Evolutionary conservation across 1,140 invertebrate species (phyloP).

Genomic region (Pseudomyrmex flavicornis): DNA sequence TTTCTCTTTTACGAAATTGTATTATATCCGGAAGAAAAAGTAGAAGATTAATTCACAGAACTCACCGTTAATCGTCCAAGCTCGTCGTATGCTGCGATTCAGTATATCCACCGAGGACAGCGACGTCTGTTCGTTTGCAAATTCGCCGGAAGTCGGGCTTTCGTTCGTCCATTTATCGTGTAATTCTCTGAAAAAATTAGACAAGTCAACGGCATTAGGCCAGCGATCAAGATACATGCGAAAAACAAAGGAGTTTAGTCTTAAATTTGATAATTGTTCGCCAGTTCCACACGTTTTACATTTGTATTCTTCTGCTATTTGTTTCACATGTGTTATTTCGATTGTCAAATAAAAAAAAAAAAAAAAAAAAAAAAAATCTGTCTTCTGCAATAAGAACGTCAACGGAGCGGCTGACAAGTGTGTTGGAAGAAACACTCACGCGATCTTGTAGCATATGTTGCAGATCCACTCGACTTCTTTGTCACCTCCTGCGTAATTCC

Average conservation of each 20-base stretch:
- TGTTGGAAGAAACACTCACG: conserved; percentile 86
- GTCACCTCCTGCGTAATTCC: conserved; percentile 70
- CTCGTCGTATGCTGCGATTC: conserved; percentile 88
- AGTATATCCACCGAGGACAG: conserved; percentile 88
- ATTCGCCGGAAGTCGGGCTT: conserved; percentile 54
- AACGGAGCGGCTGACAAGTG: too few relatives aligned
- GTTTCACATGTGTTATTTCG: neutral
- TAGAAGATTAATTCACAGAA: conserved; percentile 30
- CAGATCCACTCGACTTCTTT: conserved; percentile 90
- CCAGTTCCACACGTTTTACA: neutral
- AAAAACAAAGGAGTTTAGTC: conserved; percentile 10
- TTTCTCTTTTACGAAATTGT: neutral
- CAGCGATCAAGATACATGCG: neutral
- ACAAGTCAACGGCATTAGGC: neutral
- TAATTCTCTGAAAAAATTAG: conserved; percentile 87
- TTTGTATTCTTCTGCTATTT: neutral
- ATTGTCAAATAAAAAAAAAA: neutral
- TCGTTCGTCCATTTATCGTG: conserved; percentile 91
- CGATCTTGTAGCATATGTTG: conserved; percentile 90
- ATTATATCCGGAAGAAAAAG: neutral
- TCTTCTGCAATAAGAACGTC: neutral
- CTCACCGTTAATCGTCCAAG: conserved; percentile 90
- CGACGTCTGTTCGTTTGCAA: conserved; percentile 73
- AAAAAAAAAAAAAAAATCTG: too few relatives aligned
- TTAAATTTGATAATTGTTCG: neutral